A percentile compares a stretch with the other conserved stretches of the same genome.
Evolutionary conservation across 1,140 invertebrate species (phyloP).

Genomic region (Wiebesia pumilae): DNA sequence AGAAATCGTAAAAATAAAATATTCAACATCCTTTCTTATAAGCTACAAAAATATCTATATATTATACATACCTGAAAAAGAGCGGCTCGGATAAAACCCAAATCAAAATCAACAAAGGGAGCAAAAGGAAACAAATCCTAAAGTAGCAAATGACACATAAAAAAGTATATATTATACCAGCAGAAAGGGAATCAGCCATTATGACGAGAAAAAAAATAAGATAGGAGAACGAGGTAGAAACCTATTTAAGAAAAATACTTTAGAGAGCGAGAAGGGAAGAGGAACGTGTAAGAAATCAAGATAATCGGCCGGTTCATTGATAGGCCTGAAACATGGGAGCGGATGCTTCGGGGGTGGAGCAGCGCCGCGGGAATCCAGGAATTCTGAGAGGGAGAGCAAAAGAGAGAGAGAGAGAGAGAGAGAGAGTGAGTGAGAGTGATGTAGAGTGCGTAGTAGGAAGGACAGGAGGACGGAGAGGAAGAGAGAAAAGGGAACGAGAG

Average conservation of each 20-base stretch:
- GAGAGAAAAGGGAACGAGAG: slow-evolving; percentile 38
- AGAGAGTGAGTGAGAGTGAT: not conserved
- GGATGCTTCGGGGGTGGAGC: slow-evolving; percentile 56
- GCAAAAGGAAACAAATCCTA: slow-evolving; percentile 40
- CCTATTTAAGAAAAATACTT: slow-evolving; percentile 53
- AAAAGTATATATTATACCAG: slow-evolving; percentile 35
- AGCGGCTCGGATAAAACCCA: slow-evolving; percentile 25
- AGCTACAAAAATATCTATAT: slow-evolving; percentile 5
- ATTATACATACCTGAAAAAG: not conserved
- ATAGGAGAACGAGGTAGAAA: slow-evolving; percentile 32
- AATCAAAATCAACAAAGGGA: slow-evolving; percentile 20
- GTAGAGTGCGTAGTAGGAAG: too few relatives aligned
- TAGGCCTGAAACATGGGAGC: slow-evolving; percentile 48
- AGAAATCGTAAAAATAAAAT: slow-evolving; percentile 22
- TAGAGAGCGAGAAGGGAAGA: slow-evolving; percentile 14
- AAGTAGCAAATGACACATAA: slow-evolving; percentile 45
- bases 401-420: not conserved
- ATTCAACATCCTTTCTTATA: slow-evolving; percentile 20
- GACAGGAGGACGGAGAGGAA: not conserved
- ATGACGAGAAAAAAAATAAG: slow-evolving; percentile 18
- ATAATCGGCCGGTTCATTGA: slow-evolving; percentile 59
- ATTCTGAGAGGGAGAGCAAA: slow-evolving; percentile 50
- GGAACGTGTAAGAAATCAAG: slow-evolving; percentile 49
- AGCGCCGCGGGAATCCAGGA: slow-evolving; percentile 60
- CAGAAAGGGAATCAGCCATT: slow-evolving; percentile 19